phyloP scores from a whole-genome alignment of 1,140 invertebrate genomes.

The Hypothenemus hampei region DNA sequence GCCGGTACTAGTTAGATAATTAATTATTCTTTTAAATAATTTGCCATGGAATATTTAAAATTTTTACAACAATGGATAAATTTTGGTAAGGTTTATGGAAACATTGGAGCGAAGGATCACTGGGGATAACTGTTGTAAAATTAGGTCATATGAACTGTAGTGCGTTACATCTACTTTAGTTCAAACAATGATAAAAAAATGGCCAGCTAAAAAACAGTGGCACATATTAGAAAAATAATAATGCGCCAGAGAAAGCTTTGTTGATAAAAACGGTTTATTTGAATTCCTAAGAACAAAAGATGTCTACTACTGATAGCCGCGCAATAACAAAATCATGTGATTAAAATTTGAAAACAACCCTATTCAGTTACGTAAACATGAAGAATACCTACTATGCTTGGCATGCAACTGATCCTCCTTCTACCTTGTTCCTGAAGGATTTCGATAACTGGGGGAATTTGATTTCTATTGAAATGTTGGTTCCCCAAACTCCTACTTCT shows the following conservation, averaged over 20 bases:
- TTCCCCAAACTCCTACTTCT: conserved; percentile 21
- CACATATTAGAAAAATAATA: background rate
- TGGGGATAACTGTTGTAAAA: too few relatives aligned
- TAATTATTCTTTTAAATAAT: too few relatives aligned
- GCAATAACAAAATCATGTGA: background rate
- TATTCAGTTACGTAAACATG: background rate
- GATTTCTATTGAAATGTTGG: conserved; percentile 6
- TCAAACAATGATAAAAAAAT: too few relatives aligned
- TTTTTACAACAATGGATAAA: too few relatives aligned
- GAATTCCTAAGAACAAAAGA: background rate
- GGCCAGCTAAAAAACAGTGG: background rate
- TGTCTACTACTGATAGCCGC: background rate
- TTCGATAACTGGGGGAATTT: conserved; percentile 7
- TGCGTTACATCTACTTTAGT: too few relatives aligned
- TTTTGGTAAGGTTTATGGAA: too few relatives aligned
- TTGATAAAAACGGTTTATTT: background rate
- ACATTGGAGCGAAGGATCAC: too few relatives aligned
- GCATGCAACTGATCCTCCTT: conserved; percentile 24
- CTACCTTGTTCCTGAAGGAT: conserved; percentile 7
- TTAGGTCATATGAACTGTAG: too few relatives aligned
- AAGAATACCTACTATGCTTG: conserved; percentile 5
- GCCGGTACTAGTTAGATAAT: too few relatives aligned
- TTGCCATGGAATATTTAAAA: too few relatives aligned
- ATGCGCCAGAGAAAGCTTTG: background rate
- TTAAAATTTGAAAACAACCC: background rate